Base-by-base conservation (phyloP, 2,797 vertebrate genomes). In the Oceanodroma leucorhoa region DNA sequence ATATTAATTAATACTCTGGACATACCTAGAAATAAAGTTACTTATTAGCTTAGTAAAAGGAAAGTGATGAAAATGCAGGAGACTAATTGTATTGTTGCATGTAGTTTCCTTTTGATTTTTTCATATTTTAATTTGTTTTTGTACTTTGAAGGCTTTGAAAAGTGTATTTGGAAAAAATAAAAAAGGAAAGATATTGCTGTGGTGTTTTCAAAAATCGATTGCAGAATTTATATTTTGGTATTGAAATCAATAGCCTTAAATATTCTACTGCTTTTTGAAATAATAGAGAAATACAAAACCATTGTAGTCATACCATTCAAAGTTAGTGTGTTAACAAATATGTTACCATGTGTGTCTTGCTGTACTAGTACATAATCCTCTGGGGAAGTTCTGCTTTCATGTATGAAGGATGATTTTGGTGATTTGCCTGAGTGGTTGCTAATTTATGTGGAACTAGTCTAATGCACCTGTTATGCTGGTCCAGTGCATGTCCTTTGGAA, bases 161-260 rank as follows among this genome's bases (percentile, higher is more conserved):
- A 38, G 16, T 51, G 5, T 75, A 34, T 61, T 58, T 73, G 22
- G 34, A 30, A 36, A 76, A 75, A 61, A 36, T 34, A 20, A 21
- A 50, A 71, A 22, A 22, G 9, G 14, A 18, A 75, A 55, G 87
- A 62, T 7, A 60, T 0, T 70, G 10, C 7, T 34, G 8, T 41
- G 6, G 2, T 48, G 24, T 84, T 79, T 38, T 41, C 3, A 41
- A 43, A 61, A 89, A 48, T 23, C 0, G 0, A 13, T 48, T 11
- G 17, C 10, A 32, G 16, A 57, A 32, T 55, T 65, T 41, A 11
- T 75, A 7, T 65, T 71, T 86, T 65, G 38, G 5, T 78, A 30
- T 45, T 64, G 21, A 55, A 60, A 41, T 51, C 57, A 43, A 24
- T 64, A 70, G 10, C 27, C 14, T 61, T 65, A 75, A 48, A 53